These are phyloP conservation scores for Drosophila diplacantha DNA, from an alignment of 2,888 invertebrate genomes.

Conservation along the genomic window DNA sequence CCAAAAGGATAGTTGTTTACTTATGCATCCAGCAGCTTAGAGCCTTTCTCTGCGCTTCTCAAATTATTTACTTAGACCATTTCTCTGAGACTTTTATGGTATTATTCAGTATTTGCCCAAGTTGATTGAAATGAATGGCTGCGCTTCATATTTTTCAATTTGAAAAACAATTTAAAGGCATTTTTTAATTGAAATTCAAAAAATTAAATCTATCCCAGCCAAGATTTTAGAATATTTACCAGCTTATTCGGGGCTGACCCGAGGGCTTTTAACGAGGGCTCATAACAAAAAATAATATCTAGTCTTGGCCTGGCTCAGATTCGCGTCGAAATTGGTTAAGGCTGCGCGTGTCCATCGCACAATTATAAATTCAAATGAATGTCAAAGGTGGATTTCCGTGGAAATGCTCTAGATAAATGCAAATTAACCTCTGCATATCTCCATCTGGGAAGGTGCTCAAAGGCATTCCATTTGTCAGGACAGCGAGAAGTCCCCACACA, in stretches of 20 bases:
- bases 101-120: no score
- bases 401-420: constrained; percentile 10
- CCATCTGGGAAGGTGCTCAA: neutral
- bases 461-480: constrained; percentile 17
- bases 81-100: neutral
- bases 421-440: constrained; percentile 16
- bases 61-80: neutral
- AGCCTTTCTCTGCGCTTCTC: neutral
- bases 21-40: no score
- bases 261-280: no score
- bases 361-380: constrained; percentile 12
- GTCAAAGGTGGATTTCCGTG: constrained; percentile 2
- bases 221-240: no score
- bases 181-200: no score
- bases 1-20: no score
- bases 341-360: neutral
- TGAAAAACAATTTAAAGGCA: no score
- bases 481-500: constrained; percentile 8
- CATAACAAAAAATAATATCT: neutral
- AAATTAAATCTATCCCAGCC: no score
- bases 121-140: no score
- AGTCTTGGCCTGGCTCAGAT: neutral
- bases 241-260: no score
- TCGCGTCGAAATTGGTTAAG: neutral
- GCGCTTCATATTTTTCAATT: no score